Conservation (phyloP, 2,113 vertebrate species). For the Ammospiza caudacuta region DNA sequence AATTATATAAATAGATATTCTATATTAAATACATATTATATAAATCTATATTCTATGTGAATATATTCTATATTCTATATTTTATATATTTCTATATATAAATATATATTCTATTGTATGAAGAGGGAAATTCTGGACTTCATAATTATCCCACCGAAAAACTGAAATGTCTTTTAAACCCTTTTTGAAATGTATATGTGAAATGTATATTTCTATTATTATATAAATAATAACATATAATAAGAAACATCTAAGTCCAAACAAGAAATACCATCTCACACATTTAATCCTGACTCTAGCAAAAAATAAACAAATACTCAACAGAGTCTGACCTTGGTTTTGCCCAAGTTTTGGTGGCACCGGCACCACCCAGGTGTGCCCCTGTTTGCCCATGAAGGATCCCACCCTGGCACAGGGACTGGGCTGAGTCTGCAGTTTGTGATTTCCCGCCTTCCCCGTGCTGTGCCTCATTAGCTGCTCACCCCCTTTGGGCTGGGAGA, state of each 20-base stretch:
- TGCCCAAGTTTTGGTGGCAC: not conserved
- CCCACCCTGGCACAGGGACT: not conserved
- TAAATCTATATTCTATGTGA: too few species aligned
- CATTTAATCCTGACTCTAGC: not conserved
- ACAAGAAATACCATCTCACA: not conserved
- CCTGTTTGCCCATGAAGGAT: not conserved
- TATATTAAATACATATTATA: too few species aligned
- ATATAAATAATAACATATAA: not conserved
- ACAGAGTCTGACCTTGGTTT: not conserved
- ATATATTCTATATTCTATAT: too few species aligned
- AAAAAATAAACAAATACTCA: not conserved
- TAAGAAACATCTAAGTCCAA: not conserved
- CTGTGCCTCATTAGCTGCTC: slow-evolving; percentile 70
- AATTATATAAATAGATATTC: not conserved
- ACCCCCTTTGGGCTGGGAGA: slow-evolving; percentile 46
- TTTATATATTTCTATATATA: too few species aligned
- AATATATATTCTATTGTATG: too few species aligned
- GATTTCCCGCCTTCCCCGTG: not conserved
- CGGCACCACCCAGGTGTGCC: not conserved
- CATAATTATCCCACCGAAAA: too few species aligned
- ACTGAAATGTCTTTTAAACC: too few species aligned
- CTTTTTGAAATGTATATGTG: too few species aligned
- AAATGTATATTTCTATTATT: too few species aligned
- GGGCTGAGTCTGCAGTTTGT: not conserved
- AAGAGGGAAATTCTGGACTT: too few species aligned